phyloP scores from a whole-genome alignment of 2,888 invertebrate species.

The Melikaiella ostensackeni region DNA sequence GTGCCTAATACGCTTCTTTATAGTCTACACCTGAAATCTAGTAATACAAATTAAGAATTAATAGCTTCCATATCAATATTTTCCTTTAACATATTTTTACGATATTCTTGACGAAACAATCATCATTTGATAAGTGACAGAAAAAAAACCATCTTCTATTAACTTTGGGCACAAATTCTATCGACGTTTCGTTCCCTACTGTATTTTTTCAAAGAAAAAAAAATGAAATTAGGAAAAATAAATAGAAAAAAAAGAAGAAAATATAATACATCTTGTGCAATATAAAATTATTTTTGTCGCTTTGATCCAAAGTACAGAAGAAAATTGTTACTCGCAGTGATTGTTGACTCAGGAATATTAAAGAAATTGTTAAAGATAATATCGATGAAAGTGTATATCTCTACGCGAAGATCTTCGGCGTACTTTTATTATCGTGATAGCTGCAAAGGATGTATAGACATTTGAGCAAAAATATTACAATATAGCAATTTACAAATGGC shows the following conservation, averaged over 20 bases:
- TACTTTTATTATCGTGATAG: conserved; percentile 40
- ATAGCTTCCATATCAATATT: too few relatives aligned
- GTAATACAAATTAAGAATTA: conserved; percentile 37
- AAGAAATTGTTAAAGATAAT: neutral
- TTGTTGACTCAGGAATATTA: conserved; percentile 24
- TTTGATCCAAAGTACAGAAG: neutral
- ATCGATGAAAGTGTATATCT: conserved; percentile 8
- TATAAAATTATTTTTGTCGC: neutral
- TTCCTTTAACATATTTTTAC: conserved; percentile 25
- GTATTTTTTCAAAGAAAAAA: too few relatives aligned
- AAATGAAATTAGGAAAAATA: neutral
- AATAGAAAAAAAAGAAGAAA: neutral
- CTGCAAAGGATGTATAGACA: conserved; percentile 31
- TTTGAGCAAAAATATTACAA: conserved; percentile 34
- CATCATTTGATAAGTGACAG: neutral
- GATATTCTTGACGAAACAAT: conserved; percentile 13
- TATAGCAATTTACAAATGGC: conserved; percentile 17
- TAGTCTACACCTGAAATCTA: conserved; percentile 41
- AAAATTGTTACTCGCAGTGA: neutral
- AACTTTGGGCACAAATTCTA: too few relatives aligned
- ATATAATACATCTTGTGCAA: neutral
- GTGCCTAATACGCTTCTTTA: conserved; percentile 38
- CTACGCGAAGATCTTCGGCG: conserved; percentile 7
- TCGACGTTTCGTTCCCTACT: too few relatives aligned
- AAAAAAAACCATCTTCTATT: too few relatives aligned